Evolutionary conservation across 2,797 vertebrate species (phyloP).

Genomic region (Myotis daubentonii): DNA sequence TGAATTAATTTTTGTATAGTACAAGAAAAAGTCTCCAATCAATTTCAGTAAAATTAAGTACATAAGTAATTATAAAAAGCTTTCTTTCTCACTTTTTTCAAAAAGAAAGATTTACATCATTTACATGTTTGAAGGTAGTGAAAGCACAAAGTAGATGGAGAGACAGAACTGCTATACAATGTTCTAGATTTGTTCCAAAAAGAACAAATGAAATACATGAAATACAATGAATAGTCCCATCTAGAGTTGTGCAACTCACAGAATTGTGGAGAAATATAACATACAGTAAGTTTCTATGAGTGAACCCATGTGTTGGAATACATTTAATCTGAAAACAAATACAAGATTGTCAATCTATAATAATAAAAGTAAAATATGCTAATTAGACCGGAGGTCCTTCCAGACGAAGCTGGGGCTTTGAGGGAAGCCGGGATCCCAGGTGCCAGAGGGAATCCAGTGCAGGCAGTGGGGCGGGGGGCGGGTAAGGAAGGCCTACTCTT

Average conservation of each 20-base stretch:
- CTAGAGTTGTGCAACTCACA: neutral
- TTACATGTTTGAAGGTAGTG: neutral
- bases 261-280: neutral
- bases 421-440: too few species aligned
- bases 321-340: slow-evolving; percentile 25
- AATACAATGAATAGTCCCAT: neutral
- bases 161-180: neutral
- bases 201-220: neutral
- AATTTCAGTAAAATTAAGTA: slow-evolving; percentile 9
- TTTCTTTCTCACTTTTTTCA: slow-evolving; percentile 11
- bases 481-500: too few species aligned
- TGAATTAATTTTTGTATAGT: slow-evolving; percentile 32
- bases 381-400: too few species aligned
- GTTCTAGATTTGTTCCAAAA: neutral
- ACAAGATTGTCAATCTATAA: neutral
- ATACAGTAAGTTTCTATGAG: neutral
- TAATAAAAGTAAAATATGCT: too few species aligned
- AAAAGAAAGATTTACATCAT: slow-evolving; percentile 14
- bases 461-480: too few species aligned
- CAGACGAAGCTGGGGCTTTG: too few species aligned
- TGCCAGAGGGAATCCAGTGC: too few species aligned
- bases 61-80: neutral
- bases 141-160: slow-evolving; percentile 1
- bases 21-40: neutral
- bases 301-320: neutral